A percentile compares a stretch with the other conserved stretches of the same genome.
Evolutionary conservation across 2,113 vertebrate species (phyloP).

Genomic region (Clarias gariepinus): DNA sequence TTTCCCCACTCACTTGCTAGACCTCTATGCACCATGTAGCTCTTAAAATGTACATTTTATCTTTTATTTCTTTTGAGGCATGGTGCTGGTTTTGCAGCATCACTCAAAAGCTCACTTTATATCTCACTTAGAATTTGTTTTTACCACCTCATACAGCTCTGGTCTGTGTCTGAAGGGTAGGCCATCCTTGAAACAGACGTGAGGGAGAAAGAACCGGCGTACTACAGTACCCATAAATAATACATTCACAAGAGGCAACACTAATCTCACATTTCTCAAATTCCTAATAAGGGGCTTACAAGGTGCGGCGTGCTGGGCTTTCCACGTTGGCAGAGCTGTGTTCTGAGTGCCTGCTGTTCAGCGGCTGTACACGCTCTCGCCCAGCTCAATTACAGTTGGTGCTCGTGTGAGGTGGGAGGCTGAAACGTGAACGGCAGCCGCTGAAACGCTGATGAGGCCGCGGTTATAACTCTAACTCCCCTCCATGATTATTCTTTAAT

Average conservation of each 20-base stretch:
- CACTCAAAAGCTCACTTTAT: conserved; percentile 43
- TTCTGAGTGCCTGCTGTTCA: conserved; percentile 13
- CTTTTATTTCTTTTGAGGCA: conserved; percentile 16
- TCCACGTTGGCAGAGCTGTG: background rate
- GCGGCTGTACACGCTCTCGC: background rate
- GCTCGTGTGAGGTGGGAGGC: conserved; percentile 28
- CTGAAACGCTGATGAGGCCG: conserved; percentile 46
- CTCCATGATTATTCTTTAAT: conserved; percentile 55
- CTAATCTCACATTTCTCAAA: conserved; percentile 40
- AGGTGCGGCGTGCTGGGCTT: conserved; percentile 13
- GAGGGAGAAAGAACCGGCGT: background rate
- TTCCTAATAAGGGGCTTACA: conserved; percentile 44
- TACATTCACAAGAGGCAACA: conserved; percentile 42
- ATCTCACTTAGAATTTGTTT: conserved; percentile 35
- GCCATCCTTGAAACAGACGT: conserved; percentile 31
- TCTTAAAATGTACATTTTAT: background rate
- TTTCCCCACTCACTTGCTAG: background rate
- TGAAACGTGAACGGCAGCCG: conserved; percentile 30
- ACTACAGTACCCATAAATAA: conserved; percentile 45
- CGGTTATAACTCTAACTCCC: conserved; percentile 48
- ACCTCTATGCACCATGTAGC: too few species aligned
- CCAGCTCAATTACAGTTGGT: conserved; percentile 35
- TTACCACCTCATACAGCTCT: background rate
- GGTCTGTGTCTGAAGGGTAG: conserved; percentile 27
- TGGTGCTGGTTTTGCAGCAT: conserved; percentile 21